Conservation (phyloP, 1,140 invertebrate species). For the Trissolcus basalis region DNA sequence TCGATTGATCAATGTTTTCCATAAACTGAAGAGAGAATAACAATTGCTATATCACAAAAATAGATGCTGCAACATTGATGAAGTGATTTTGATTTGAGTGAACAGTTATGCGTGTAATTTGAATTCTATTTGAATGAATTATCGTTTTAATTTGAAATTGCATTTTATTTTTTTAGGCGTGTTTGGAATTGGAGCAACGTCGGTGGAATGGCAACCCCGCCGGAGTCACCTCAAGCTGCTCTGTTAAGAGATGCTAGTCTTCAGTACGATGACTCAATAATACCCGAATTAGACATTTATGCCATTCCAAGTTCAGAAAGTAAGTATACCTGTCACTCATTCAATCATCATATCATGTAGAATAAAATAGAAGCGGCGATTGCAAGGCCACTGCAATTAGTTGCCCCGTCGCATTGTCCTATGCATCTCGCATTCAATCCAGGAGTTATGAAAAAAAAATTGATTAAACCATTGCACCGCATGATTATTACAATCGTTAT, state of each 20-base stretch:
- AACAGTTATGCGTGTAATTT: background rate
- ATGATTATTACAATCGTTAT: constrained; percentile 26
- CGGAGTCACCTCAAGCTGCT: constrained; percentile 88
- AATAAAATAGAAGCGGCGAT: background rate
- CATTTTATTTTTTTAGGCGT: constrained; percentile 67
- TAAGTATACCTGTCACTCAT: constrained; percentile 62
- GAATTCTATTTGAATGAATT: no score
- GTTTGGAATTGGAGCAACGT: constrained; percentile 79
- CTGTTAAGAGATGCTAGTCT: constrained; percentile 79
- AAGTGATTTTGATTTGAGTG: background rate
- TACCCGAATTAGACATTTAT: constrained; percentile 96
- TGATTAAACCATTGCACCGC: constrained; percentile 17
- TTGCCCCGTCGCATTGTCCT: constrained; percentile 1
- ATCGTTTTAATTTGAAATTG: background rate
- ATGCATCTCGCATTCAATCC: constrained; percentile 1
- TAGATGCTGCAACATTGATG: constrained; percentile 7
- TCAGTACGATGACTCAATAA: constrained; percentile 87
- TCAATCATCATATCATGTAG: constrained; percentile 5
- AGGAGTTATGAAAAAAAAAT: constrained; percentile 18
- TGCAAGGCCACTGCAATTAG: constrained; percentile 20
- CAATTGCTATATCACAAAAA: constrained; percentile 23
- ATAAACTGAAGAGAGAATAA: constrained; percentile 4
- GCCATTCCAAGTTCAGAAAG: constrained; percentile 91
- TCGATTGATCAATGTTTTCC: constrained; percentile 20
- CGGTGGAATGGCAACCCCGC: constrained; percentile 84